Evolutionary conservation across 2,113 vertebrate genomes (phyloP).

Genomic region (Psophia crepitans): DNA sequence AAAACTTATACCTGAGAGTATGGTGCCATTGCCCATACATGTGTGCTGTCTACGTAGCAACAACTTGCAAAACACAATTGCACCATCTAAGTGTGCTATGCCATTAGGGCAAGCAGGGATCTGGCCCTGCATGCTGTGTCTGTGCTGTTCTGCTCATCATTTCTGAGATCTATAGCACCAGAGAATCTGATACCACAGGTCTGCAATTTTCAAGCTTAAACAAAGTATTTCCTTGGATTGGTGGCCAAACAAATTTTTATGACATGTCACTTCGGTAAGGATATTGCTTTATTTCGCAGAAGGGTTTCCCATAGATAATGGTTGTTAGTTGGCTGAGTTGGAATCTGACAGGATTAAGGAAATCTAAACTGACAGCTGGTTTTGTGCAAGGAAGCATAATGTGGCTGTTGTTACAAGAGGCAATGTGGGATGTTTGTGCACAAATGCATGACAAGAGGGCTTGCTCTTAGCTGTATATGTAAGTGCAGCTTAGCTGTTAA

Average conservation of each 20-base stretch:
- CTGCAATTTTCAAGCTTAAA: slow-evolving; percentile 46
- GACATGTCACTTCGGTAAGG: slow-evolving; percentile 73
- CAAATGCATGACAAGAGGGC: slow-evolving; percentile 58
- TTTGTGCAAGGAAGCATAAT: slow-evolving; percentile 76
- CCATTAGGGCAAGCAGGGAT: not conserved
- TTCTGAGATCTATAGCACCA: slow-evolving; percentile 7
- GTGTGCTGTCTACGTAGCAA: not conserved
- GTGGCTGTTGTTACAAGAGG: slow-evolving; percentile 72
- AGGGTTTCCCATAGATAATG: slow-evolving; percentile 73
- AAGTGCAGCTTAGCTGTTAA: slow-evolving; percentile 43
- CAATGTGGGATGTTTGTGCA: slow-evolving; percentile 63
- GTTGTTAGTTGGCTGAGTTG: slow-evolving; percentile 70
- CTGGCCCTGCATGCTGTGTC: not conserved
- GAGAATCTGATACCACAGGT: slow-evolving; percentile 9
- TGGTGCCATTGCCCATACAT: rapidly evolving
- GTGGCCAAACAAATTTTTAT: slow-evolving; percentile 74
- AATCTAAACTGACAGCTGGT: slow-evolving; percentile 80
- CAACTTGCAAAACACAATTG: not conserved
- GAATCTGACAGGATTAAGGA: slow-evolving; percentile 79
- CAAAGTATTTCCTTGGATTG: slow-evolving; percentile 65
- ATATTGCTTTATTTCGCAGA: slow-evolving; percentile 72
- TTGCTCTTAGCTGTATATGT: slow-evolving; percentile 44
- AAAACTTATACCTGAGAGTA: not conserved
- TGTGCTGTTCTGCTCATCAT: not conserved
- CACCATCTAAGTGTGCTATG: not conserved